phyloP scores from a whole-genome alignment of 2,113 vertebrate genomes.

The Catharus fuscescens region DNA sequence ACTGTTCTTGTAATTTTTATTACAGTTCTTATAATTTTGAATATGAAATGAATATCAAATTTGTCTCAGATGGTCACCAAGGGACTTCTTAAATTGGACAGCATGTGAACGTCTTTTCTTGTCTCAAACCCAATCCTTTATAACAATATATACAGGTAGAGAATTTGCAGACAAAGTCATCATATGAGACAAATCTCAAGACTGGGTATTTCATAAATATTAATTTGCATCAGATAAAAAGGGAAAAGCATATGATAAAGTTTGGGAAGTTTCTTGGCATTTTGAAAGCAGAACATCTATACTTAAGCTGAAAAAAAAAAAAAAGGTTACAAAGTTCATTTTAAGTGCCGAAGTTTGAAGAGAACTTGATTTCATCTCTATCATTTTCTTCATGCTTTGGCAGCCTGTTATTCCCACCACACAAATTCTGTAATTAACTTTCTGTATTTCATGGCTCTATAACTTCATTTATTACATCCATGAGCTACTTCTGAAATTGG shows the following conservation, averaged over 20 bases:
- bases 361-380: not conserved
- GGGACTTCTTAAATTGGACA: not conserved
- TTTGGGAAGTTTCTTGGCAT: not conserved
- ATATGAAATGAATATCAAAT: not conserved
- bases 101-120: not conserved
- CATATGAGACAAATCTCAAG: not conserved
- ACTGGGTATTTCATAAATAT: not conserved
- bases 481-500: not conserved
- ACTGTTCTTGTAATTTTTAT: not conserved
- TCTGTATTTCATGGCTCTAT: not conserved
- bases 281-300: not conserved
- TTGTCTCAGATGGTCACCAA: not conserved
- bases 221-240: not conserved
- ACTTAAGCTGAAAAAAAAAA: not conserved
- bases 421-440: not conserved
- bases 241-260: not conserved
- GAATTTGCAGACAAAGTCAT: not conserved
- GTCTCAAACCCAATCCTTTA: not conserved
- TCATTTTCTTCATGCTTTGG: not conserved
- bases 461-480: not conserved
- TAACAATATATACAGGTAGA: not conserved
- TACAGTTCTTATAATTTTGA: not conserved
- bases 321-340: not conserved
- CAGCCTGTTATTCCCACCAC: not conserved
- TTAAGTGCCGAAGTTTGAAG: not conserved